Conservation (phyloP, 2,888 invertebrate species). For the Rotaria magnacalcarata region DNA sequence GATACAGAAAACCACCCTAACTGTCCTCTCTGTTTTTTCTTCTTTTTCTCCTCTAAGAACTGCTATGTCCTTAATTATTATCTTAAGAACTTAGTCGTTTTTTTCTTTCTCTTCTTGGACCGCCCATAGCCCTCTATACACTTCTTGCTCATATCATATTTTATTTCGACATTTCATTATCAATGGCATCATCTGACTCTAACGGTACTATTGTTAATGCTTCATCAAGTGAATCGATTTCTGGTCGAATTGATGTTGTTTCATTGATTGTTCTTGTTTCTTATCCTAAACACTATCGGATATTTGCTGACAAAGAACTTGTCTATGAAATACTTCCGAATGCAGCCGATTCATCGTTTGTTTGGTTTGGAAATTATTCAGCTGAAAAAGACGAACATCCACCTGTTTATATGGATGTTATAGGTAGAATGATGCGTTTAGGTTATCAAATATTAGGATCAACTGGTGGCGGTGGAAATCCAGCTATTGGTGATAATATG, state of each 20-base stretch:
- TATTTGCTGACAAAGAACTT: slow-evolving; percentile 30
- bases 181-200: background rate
- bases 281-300: slow-evolving; percentile 27
- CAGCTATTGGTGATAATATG: slow-evolving; percentile 29
- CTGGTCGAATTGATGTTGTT: background rate
- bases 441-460: slow-evolving; percentile 6
- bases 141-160: background rate
- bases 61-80: background rate
- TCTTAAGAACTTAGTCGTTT: background rate
- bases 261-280: slow-evolving; percentile 22
- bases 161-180: background rate
- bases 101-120: background rate
- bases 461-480: slow-evolving; percentile 35
- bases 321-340: slow-evolving; percentile 12
- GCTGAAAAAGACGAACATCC: slow-evolving; percentile 34
- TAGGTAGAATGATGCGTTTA: background rate
- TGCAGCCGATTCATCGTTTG: slow-evolving; percentile 1
- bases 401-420: slow-evolving; percentile 28
- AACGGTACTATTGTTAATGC: background rate
- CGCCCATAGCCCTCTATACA: background rate
- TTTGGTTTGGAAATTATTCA: slow-evolving; percentile 36
- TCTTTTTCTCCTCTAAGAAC: background rate
- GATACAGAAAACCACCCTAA: background rate
- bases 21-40: background rate
- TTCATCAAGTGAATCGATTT: background rate